A percentile compares a stretch with the other conserved stretches of the same genome.
These are phyloP conservation scores for Balearica regulorum DNA, from an alignment of 2,797 vertebrate species.

Conservation along the genomic window DNA sequence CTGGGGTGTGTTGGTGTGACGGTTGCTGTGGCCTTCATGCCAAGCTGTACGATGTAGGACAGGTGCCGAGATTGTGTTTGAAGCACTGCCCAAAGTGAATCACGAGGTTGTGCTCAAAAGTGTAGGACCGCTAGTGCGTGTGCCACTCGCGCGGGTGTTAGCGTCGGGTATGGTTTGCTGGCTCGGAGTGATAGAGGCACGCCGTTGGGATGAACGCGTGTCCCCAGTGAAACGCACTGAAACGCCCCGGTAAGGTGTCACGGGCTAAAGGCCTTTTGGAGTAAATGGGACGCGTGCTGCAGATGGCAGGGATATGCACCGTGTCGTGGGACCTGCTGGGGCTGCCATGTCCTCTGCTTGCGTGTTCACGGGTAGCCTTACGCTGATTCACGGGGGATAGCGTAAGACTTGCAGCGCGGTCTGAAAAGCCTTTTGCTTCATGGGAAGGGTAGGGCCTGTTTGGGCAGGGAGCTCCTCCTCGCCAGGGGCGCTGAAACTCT, in stretches of 20 bases:
- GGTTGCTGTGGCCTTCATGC: not conserved
- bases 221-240: not conserved
- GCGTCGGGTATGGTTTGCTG: not conserved
- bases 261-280: not conserved
- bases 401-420: not conserved
- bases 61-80: not conserved
- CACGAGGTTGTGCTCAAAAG: rapidly evolving
- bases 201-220: not conserved
- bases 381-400: not conserved
- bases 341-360: rapidly evolving
- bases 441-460: not conserved
- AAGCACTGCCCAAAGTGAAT: not conserved
- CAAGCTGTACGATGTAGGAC: rapidly evolving
- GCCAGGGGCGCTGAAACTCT: not conserved
- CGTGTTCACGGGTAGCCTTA: rapidly evolving
- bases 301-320: rapidly evolving
- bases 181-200: not conserved
- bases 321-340: not conserved
- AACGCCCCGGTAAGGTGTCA: rapidly evolving
- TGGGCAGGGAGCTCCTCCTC: not conserved
- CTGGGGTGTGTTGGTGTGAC: not conserved
- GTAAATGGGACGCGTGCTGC: rapidly evolving
- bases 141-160: not conserved
- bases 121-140: rapidly evolving
- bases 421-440: not conserved